Base-by-base conservation (phyloP, 2,113 vertebrate genomes). In the Probosciger aterrimus region DNA sequence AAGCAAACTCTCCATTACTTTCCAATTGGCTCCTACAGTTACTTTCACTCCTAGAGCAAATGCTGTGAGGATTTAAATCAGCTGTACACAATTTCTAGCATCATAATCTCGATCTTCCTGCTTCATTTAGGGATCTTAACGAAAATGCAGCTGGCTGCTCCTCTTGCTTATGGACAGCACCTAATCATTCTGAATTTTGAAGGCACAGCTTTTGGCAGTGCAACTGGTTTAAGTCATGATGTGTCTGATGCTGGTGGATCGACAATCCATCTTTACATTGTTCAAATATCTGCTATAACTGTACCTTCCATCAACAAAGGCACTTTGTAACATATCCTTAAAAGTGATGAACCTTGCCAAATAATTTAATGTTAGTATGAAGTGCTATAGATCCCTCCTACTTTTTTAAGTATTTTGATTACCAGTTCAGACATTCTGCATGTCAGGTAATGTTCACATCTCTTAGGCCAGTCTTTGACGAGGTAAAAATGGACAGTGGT, bases 61-160 rank as follows among this genome's bases (percentile, higher is more conserved):
- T 70, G 73, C 46, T 80, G 2, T 39, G 59, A 73, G 52, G 86
- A 24, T 83, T 92, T 84, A 89, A 85, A 81, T 95, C 62, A 71
- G 52, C 57, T 90, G 52, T 75, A 78, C 50, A 53, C 43, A 47
- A 68, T 91, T 93, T 89, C 47, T 74, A 95, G 35, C 64, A 69
- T 69, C 65, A 59, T 91, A 65, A 33, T 89, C 74, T 79, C 81
- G 53, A 81, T 92, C 77, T 87, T 95, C 62, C 60, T 0, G 7
- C 65, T 87, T 91, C 84, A 78, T 82, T 95, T 89, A 52, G 74
- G 27, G 19, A 47, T 86, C 81, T 89, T 91, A 81, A 89, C 75
- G 65, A 79, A 93, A 92, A 59, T 31, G 19, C 62, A 92, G 43
- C 52, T 92, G 76, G 28, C 60, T 91, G 55, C 44, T 94, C 22